Conservation (phyloP, 2,113 vertebrate genomes). For the Leptosomus discolor region DNA sequence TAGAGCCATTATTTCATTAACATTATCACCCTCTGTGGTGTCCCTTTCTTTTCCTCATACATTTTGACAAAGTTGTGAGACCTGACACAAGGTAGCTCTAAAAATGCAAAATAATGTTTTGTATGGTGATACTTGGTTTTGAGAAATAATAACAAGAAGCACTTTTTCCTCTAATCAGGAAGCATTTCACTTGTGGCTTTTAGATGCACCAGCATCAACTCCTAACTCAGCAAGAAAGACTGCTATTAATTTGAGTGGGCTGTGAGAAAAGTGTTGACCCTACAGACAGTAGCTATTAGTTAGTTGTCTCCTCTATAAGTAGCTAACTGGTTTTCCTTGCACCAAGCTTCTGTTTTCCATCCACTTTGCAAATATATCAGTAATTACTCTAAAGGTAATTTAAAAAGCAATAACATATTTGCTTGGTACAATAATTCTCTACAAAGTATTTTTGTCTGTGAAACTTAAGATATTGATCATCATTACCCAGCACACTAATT, state of each 20-base stretch:
- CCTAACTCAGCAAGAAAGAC: background rate
- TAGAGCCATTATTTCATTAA: no score
- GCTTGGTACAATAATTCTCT: background rate
- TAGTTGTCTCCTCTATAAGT: background rate
- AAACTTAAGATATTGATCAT: background rate
- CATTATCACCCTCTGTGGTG: background rate
- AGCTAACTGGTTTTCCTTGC: background rate
- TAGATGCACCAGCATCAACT: background rate
- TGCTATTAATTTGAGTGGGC: background rate
- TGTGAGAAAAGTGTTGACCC: background rate
- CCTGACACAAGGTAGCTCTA: background rate
- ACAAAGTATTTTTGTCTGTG: background rate
- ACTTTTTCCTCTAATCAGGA: background rate
- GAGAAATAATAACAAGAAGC: background rate
- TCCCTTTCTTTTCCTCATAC: background rate
- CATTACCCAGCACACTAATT: background rate
- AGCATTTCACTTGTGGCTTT: background rate
- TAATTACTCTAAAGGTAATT: background rate
- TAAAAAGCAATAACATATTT: background rate
- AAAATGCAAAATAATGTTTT: background rate
- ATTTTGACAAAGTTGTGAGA: background rate
- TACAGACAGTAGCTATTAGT: background rate
- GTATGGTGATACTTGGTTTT: fast-evolving
- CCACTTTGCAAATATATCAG: background rate
- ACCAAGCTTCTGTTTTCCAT: background rate